These are phyloP conservation scores for Himalopsyche japonica DNA, from an alignment of 2,888 invertebrate species.

Conservation along the genomic window DNA sequence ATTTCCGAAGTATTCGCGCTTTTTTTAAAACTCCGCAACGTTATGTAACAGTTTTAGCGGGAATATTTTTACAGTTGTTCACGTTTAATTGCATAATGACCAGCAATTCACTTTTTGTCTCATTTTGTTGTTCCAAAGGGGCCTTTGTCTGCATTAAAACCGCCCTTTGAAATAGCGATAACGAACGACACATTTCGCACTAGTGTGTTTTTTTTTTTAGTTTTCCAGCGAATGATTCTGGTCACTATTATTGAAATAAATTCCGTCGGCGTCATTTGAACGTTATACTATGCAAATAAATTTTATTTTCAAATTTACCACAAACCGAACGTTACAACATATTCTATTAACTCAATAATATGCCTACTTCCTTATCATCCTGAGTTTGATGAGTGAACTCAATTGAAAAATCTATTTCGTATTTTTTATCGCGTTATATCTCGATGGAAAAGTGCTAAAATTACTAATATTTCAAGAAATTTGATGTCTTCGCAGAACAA, in stretches of 20 bases:
- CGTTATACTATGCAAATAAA: background rate
- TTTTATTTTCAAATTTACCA: background rate
- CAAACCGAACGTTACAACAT: too few species aligned
- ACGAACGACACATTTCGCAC: background rate
- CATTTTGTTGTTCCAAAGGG: background rate
- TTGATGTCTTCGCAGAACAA: too few species aligned
- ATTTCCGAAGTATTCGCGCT: background rate
- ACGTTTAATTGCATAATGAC: conserved; percentile 10
- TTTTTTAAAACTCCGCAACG: background rate
- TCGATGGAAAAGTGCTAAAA: too few species aligned
- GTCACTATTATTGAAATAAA: background rate
- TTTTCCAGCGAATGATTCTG: background rate
- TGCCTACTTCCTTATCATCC: too few species aligned
- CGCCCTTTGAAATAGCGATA: background rate
- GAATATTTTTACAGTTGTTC: background rate
- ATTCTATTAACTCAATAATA: too few species aligned
- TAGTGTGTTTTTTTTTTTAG: background rate
- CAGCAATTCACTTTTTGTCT: background rate
- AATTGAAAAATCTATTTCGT: too few species aligned
- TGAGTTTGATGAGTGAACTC: too few species aligned
- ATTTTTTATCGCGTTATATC: too few species aligned
- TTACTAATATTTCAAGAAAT: too few species aligned
- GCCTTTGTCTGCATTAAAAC: conserved; percentile 6
- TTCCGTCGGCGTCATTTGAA: background rate
- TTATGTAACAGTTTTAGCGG: background rate